Evolutionary conservation across 2,888 invertebrate genomes (phyloP), one percentile per base, ranked within the genome.

Genomic region (Drosophila anomelani): DNA sequence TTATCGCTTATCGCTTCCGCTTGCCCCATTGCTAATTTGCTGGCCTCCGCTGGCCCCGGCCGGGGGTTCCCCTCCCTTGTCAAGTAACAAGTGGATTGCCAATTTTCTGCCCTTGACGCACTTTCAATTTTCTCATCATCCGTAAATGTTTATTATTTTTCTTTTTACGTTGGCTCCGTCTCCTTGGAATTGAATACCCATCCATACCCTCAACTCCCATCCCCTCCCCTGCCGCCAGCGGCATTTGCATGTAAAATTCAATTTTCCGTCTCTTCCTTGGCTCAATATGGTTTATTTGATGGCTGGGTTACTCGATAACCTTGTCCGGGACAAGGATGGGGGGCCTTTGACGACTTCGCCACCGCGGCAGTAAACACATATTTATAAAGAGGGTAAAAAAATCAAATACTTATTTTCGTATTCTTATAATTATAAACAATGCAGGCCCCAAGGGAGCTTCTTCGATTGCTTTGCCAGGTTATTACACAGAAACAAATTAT

Each of bases 51-150:
- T 17, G 47, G 47, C 29, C 29, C 39, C 41, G 34, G 20, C 58
- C 54, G 20, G 39, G 36, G 29, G 5, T 12, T 15, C 23, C 15
- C 29, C 38, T 26, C 8, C 10, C 13, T n/a, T 10, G 20, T 6
- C 36, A 57, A 73, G 87, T 87, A 84, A 84, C 88, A 84, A 87
- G 88, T 85, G 80, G 82, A 80, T 70, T 58, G 56, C 47, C 62
- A 56, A 51, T 46, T 46, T 38, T 10, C 17, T 7, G 17, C 47
- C 23, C 51, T 36, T 46, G 53, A 57, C 69, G n/a, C 39, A 20
- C 54, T 26, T 29, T 20, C 32, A 17, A n/a, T 26, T 54, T 20
- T 44, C 34, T n/a, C 43, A 47, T 29, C 61, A 20, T 32, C 38
- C 39, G 26, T 32, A 53, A 60, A 29, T 64, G 26, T 64, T 64